phyloP scores from a whole-genome alignment of 2,113 vertebrate genomes.

The Morone chrysops region DNA sequence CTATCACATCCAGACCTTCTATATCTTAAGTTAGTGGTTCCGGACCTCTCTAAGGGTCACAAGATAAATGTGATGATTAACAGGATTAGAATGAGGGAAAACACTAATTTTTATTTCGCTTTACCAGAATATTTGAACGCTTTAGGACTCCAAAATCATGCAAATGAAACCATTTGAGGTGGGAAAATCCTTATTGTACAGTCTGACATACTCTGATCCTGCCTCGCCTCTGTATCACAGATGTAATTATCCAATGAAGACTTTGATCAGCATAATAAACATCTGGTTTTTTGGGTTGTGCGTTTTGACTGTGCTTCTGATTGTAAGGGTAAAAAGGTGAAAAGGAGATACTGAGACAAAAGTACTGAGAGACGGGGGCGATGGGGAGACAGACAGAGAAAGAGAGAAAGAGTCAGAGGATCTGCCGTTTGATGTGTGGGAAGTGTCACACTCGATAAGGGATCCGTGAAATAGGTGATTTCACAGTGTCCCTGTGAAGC shows the following conservation, averaged over 20 bases:
- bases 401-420: conserved; percentile 34
- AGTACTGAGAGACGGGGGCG: conserved; percentile 19
- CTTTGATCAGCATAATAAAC: conserved; percentile 40
- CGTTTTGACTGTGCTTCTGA: background rate
- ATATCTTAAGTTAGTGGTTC: background rate
- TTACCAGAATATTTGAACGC: background rate
- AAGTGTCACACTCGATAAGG: conserved; percentile 71
- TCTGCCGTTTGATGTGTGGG: conserved; percentile 70
- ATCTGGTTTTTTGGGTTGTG: conserved; percentile 6
- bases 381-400: conserved; percentile 6
- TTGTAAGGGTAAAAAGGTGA: conserved; percentile 3
- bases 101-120: background rate
- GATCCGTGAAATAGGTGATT: conserved; percentile 70
- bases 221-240: conserved; percentile 3
- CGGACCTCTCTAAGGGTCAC: background rate
- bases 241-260: conserved; percentile 45
- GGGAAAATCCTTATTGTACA: conserved; percentile 2
- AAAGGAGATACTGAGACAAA: conserved; percentile 28
- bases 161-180: too few relatives aligned
- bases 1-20: background rate
- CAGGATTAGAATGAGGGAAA: background rate
- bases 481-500: conserved; percentile 68
- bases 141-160: background rate
- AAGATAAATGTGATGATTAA: background rate
- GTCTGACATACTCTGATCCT: conserved; percentile 29